Base-by-base conservation (phyloP, 2,888 invertebrate species). In the Eulithis prunata region DNA sequence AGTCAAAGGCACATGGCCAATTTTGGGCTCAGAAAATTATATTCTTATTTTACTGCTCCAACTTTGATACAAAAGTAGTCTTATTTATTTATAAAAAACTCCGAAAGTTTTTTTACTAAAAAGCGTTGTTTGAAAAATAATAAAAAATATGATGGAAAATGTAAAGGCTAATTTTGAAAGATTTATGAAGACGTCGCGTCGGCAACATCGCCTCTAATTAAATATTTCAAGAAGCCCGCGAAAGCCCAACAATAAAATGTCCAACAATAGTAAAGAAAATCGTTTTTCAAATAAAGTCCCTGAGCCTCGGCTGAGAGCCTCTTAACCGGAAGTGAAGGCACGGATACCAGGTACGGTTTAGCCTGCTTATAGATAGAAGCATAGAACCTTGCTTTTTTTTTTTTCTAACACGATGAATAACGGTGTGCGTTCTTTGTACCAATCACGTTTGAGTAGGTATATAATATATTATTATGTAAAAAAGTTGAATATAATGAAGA, bases 241-340 rank as follows among this genome's bases (percentile, higher is more conserved):
- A 66, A 66, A 62, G 54, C 56, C 46, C 49, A 64, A 51, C 67
- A 67, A 67, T 64, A 68, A 68, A 68, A 64, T 52, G 56, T 55
- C 61, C 54, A 64, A 68, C 61, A 64, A 68, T 68, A 51, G 64
- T 61, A 64, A 66, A 65, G 66, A 57, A 69, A 70, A 72, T 57
- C 57, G 63, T 60, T 66, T 70, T 69, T 56, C 60, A 52, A 71
- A 66, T 68, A 71, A 72, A 72, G 68, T 66, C 62, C 63, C 64
- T 60, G 58, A 66, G 56, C 59, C 49, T 49, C 49, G 70, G 11
- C 54, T 49, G 58, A 65, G 54, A 56, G 61, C 57, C 61, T 61
- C 62, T 62, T 59, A 62, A 21, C 53, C 62, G 62, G 65, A 68
- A 64, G 57, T 60, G 43, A 51, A 54, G 49, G 56, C 54, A 41